Conservation (phyloP, 2,888 invertebrate species). For the Odontocolon sp. region DNA sequence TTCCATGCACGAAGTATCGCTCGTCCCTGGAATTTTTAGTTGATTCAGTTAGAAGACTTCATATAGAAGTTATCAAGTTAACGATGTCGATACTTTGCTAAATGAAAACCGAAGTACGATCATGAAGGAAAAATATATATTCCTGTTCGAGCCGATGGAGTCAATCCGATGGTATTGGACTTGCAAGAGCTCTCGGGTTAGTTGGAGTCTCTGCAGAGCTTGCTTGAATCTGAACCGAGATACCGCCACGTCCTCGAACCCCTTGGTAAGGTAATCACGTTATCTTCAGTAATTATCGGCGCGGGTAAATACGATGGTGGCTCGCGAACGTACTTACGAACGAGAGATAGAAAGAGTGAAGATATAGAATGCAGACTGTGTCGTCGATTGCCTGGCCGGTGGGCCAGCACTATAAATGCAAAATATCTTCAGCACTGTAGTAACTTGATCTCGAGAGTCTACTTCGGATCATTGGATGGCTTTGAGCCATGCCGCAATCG, state of each 20-base stretch:
- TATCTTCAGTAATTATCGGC: conserved; percentile 55
- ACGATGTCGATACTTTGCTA: not conserved
- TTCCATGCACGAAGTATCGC: conserved; percentile 28
- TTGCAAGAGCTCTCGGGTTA: conserved; percentile 6
- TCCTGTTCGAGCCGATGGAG: not conserved
- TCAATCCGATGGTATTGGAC: not conserved
- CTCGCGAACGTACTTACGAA: conserved; percentile 3
- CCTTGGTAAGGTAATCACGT: conserved; percentile 49
- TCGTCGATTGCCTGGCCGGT: conserved; percentile 31
- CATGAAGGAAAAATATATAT: not conserved
- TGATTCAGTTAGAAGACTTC: not conserved
- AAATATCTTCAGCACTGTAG: conserved; percentile 35
- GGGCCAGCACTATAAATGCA: conserved; percentile 54
- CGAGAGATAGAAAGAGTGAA: conserved; percentile 1
- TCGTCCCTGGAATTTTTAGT: not conserved
- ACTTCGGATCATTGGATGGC: conserved; percentile 33
- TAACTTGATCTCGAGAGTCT: conserved; percentile 25
- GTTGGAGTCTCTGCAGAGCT: not conserved
- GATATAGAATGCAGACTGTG: conserved; percentile 16
- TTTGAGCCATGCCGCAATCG: conserved; percentile 46
- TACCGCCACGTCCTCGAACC: conserved; percentile 20
- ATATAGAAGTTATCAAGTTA: not conserved
- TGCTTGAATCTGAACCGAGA: conserved; percentile 13
- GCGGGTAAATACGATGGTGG: conserved; percentile 33
- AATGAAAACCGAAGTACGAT: not conserved